These are phyloP conservation scores for Python bivittatus DNA, from an alignment of 2,113 vertebrate genomes.

Conservation along the genomic window DNA sequence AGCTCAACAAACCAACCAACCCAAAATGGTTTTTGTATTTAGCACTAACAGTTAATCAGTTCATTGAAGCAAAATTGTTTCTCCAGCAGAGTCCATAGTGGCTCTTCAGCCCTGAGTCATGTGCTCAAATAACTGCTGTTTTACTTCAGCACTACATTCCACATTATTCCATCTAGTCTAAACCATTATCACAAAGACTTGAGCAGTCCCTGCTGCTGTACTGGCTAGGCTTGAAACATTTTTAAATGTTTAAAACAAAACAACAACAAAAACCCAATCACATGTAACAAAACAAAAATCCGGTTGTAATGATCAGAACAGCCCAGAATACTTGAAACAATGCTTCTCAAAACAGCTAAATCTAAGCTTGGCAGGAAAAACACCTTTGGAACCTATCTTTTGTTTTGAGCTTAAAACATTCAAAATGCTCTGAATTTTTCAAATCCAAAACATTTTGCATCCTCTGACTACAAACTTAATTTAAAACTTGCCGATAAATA, in stretches of 20 bases:
- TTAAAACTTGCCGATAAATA: background rate
- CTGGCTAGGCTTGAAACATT: background rate
- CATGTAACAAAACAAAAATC: background rate
- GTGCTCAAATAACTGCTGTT: background rate
- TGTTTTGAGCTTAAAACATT: background rate
- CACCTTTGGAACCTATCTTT: background rate
- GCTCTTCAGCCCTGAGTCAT: background rate
- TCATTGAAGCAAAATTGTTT: background rate
- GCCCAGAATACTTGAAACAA: background rate
- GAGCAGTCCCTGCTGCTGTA: background rate
- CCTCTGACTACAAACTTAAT: background rate
- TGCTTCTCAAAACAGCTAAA: background rate
- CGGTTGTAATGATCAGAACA: background rate
- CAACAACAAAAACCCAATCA: background rate
- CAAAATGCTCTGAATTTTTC: background rate
- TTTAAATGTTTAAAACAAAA: background rate
- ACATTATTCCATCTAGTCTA: background rate
- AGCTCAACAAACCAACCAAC: background rate
- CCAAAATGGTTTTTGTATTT: background rate
- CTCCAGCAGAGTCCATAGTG: background rate
- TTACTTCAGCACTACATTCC: background rate
- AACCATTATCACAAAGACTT: background rate
- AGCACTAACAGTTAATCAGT: background rate
- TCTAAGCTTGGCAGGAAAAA: background rate
- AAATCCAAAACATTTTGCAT: background rate